Base-by-base conservation (phyloP, 2,888 invertebrate species). In the Pecten maximus region DNA sequence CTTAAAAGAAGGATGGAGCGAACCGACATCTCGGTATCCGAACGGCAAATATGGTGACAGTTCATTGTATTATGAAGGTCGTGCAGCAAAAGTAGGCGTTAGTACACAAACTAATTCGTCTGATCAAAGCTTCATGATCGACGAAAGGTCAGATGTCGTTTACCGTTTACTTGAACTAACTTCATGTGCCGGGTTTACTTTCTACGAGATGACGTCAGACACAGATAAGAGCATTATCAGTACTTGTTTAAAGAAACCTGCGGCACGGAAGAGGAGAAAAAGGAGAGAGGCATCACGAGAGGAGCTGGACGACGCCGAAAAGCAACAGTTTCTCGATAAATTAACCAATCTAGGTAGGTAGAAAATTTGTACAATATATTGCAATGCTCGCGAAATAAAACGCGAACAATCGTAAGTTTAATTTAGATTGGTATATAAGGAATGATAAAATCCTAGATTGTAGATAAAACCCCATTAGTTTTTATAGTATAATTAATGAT, bases 31-130 rank as follows among this genome's bases (percentile, higher is more conserved):
- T 16, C 48, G 87, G 16, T 48, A 92, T 40, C 94, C 93, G 0
- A 0, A 90, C 40, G 94, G 94, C 35, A 44, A 88, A 15, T 93
- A 94, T 90, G 93, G 92, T 0, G 91, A 91, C 86, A 12, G 28
- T 12, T 94, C 94, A 19, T 92, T 94, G 19, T 92, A 92, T 88
- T 91, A 92, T 35, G 94, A 94, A 87, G 95, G 94, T 10, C 90
- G 94, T 19, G 94, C 93, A 4, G 93, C 91, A 23, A 87, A 91
- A 40, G 88, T 94, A 1, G 86, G 89, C 19, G 40, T 94, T 2
- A 92, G 93, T 3, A 90, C 89, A 87, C 90, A 90, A 16, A n/a
- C 88, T 0, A 60, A 89, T 8, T 28, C 35, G 0, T 28, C 88
- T 15, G 40, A 91, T 1, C 35, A 40, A 2, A n/a, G 87, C 10